phyloP scores from a whole-genome alignment of 2,888 invertebrate species.

The Pachymerium ferrugineum region DNA sequence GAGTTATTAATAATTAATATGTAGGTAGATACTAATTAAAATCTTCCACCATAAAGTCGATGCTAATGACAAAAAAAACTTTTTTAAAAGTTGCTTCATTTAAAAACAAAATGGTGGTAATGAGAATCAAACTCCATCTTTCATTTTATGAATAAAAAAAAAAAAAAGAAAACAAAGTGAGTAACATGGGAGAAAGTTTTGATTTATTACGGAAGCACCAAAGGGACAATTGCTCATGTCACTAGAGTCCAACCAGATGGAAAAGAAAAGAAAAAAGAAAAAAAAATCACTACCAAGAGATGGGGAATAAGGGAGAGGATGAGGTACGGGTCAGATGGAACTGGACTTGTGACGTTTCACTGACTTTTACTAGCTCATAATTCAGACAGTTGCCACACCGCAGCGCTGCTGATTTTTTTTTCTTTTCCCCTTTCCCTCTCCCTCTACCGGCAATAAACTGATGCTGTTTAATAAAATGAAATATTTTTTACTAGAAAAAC shows the following conservation, averaged over 20 bases:
- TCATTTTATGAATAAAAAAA: not conserved
- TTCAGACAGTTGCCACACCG: not conserved
- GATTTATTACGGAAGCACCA: not conserved
- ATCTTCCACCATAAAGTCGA: too few species aligned
- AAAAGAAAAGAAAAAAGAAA: not conserved
- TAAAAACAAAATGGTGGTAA: not conserved
- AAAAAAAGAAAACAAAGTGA: not conserved
- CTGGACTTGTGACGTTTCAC: not conserved
- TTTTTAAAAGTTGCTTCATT: not conserved
- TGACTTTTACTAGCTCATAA: constrained; percentile 1
- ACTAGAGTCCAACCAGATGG: constrained; percentile 8
- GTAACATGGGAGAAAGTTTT: not conserved
- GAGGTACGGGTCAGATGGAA: constrained; percentile 4
- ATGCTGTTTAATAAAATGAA: not conserved
- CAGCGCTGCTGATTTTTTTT: not conserved
- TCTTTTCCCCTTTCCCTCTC: not conserved
- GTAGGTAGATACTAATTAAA: too few species aligned
- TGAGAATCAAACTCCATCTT: not conserved
- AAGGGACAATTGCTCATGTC: constrained; percentile 9
- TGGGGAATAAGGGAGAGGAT: not conserved
- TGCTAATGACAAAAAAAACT: not conserved
- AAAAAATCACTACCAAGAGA: too few species aligned
- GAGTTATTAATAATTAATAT: too few species aligned
- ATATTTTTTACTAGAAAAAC: not conserved
- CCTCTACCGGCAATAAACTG: too few species aligned